A percentile compares a stretch with the other conserved stretches of the same genome.
Evolutionary conservation across 2,797 vertebrate species (phyloP).

Genomic region (Acanthopagrus latus): DNA sequence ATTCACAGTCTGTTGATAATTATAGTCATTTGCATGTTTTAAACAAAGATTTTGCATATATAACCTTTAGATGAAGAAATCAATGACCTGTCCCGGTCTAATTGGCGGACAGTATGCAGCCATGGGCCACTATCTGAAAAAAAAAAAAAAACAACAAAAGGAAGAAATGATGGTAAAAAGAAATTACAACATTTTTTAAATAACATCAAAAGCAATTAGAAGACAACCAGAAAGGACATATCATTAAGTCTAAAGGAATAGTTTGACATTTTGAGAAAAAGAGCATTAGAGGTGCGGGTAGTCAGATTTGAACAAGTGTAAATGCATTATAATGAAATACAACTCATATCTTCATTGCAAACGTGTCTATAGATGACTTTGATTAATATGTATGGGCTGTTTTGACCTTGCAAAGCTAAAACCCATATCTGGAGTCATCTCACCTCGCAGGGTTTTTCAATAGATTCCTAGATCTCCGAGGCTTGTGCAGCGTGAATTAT

Average conservation of each 20-base stretch:
- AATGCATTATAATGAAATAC: neutral
- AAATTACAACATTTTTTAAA: neutral
- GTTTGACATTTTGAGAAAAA: constrained; percentile 6
- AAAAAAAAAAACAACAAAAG: neutral
- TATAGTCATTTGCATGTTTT: too few relatives aligned
- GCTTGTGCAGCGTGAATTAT: constrained; percentile 35
- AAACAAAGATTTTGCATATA: too few relatives aligned
- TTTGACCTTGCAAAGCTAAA: constrained; percentile 4
- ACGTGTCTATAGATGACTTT: constrained; percentile 1
- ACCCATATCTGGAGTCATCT: constrained; percentile 37
- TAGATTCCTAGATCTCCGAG: constrained; percentile 11
- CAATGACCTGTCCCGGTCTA: too few relatives aligned
- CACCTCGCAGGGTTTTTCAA: constrained; percentile 28
- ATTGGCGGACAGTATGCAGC: too few relatives aligned
- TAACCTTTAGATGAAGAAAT: too few relatives aligned
- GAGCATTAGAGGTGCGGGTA: too few relatives aligned
- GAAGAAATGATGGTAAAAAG: neutral
- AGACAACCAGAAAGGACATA: neutral
- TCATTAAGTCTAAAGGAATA: neutral
- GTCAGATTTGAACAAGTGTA: constrained; percentile 4
- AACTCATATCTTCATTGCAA: constrained; percentile 7
- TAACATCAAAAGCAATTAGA: neutral
- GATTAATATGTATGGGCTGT: constrained; percentile 1
- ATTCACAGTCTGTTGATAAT: too few relatives aligned
- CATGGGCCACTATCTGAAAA: too few relatives aligned